Conservation (phyloP, 1,140 invertebrate genomes). For the Armadillidium nasatum region DNA sequence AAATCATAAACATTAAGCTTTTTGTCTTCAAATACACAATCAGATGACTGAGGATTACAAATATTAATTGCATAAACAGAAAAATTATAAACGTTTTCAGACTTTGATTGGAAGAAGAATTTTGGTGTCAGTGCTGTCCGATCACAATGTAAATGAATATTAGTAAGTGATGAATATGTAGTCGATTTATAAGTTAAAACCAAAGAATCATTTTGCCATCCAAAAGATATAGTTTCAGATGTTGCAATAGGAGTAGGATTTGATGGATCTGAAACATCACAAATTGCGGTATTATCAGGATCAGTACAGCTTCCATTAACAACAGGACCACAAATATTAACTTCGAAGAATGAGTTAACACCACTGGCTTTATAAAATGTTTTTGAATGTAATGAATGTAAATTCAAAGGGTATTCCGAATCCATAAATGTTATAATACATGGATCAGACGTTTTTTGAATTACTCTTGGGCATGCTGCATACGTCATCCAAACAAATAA, state of each 20-base stretch:
- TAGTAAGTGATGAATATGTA: background rate
- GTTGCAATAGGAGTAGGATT: constrained; percentile 4
- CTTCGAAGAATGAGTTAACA: background rate
- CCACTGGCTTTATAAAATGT: constrained; percentile 16
- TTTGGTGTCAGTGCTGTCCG: constrained; percentile 17
- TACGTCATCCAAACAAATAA: constrained; percentile 25
- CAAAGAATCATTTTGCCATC: background rate
- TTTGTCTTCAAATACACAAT: constrained; percentile 26
- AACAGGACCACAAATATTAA: constrained; percentile 25
- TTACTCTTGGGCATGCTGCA: constrained; percentile 9
- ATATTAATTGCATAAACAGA: constrained; percentile 16
- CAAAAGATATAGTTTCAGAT: background rate
- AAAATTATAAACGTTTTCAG: constrained; percentile 10
- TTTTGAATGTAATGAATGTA: constrained; percentile 19
- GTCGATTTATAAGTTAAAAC: background rate
- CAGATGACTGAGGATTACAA: constrained; percentile 20
- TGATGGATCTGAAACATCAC: constrained; percentile 16
- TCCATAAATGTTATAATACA: constrained; percentile 19
- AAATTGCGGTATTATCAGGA: constrained; percentile 23
- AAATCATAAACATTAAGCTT: constrained; percentile 26
- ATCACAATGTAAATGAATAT: constrained; percentile 22
- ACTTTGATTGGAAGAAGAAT: constrained; percentile 16
- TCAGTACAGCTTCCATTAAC: constrained; percentile 14
- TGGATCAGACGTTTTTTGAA: background rate
- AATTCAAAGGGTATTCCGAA: constrained; percentile 22